Evolutionary conservation across 2,113 vertebrate species (phyloP), one percentile per base, ranked within the genome.

Genomic region (Stigmatopora argus): DNA sequence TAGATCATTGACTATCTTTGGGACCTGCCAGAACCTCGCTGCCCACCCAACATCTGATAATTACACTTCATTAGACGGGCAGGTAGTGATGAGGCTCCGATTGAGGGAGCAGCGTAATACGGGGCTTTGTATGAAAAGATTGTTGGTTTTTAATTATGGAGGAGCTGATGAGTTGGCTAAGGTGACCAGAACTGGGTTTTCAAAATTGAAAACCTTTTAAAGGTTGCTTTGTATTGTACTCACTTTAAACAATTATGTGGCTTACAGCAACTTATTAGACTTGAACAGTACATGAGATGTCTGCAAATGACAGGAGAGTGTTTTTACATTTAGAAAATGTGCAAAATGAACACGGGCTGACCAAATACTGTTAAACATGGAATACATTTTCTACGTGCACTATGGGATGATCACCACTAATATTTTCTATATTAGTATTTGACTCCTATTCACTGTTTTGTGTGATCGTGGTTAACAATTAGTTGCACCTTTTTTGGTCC

Each of bases 31-130:
- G 75, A 78, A 74, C 73, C 64, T 74, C 14, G 62, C 74, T 73
- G 52, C 85, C 82, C 80, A 84, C 82, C 75, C 45, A 77, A 70
- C 74, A 85, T 83, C 81, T 85, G 81, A 87, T 85, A 77, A 85
- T 87, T 86, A 78, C 72, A 80, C 85, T 83, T 84, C 77, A 84
- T 87, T 86, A 81, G 69, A 69, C 61, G 69, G 79, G 78, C 81
- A 86, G 85, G 83, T 78, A 85, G 78, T 73, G 78, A 78, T 78
- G 80, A 69, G 75, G 70, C 57, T 44, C 44, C 21, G 35, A 61
- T 38, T 44, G 35, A 61, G 41, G 38, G 38, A 61, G 58, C 19
- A 19, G 38, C n/a, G n/a, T 45, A 38, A 61, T 61, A 44, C n/a
- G 2, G 18, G n/a, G n/a, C 38, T 61, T 44, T 15, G 34, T 57